Conservation (phyloP, 1,140 invertebrate species). For the Ruditapes philippinarum region DNA sequence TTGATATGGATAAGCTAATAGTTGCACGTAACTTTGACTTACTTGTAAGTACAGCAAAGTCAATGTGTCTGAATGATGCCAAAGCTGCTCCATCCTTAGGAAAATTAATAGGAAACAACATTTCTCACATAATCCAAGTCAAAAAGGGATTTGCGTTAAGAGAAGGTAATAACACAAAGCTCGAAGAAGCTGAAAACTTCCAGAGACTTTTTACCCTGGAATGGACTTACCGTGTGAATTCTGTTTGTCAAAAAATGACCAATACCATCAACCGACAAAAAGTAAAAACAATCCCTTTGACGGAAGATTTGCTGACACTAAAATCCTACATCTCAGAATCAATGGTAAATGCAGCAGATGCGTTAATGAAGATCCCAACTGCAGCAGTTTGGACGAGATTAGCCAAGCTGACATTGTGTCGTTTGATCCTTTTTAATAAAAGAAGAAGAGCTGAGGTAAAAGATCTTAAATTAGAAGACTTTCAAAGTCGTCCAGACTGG, state of each 20-base stretch:
- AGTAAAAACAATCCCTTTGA: constrained; percentile 38
- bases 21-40: constrained; percentile 39
- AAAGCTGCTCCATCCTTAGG: constrained; percentile 30
- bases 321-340: neutral
- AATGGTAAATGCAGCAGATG: neutral
- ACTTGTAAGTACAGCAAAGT: constrained; percentile 22
- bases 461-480: constrained; percentile 11
- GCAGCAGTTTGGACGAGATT: constrained; percentile 1
- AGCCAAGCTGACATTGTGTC: neutral
- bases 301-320: constrained; percentile 34
- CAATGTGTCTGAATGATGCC: neutral
- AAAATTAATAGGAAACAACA: constrained; percentile 1
- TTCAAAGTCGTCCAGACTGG: constrained; percentile 9
- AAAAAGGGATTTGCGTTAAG: constrained; percentile 43
- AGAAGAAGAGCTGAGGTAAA: constrained; percentile 43
- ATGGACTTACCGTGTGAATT: constrained; percentile 45
- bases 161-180: neutral
- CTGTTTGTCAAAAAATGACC: neutral
- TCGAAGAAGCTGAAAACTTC: constrained; percentile 14
- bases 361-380: neutral
- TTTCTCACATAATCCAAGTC: constrained; percentile 20
- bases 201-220: constrained; percentile 17
- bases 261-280: constrained; percentile 23
- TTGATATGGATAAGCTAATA: neutral
- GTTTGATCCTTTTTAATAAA: constrained; percentile 36